Evolutionary conservation across 2,888 invertebrate genomes (phyloP), one percentile per base, ranked within the genome.

Genomic region (Boloria selene): DNA sequence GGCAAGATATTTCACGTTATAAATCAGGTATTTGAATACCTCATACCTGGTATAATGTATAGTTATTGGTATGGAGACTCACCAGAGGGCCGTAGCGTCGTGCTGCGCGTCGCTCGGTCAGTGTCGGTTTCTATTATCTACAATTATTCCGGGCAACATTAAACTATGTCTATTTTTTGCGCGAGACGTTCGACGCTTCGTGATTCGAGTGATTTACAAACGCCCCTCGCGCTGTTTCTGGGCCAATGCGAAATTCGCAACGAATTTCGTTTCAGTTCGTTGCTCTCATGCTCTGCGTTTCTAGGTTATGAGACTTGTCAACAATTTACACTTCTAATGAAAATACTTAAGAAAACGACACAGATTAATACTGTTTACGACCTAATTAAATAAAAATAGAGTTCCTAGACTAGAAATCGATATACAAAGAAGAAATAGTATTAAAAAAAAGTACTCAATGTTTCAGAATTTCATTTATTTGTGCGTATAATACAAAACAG

Each of bases 141-240:
- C 80, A 86, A 85, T 87, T 81, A 87, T 87, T 88, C 86, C 83
- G 80, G 80, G 85, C 82, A 79, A 84, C 84, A 86, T 85, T 80
- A 86, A 86, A 86, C 82, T 83, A 84, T 84, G 80, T 88, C 88
- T 90, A 90, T 90, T 90, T 90, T 90, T 86, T 85, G 90, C 82
- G 75, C 75, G 77, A 69, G 78, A 82, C 86, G 86, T 82, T 80
- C 85, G 85, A 80, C 85, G 84, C 79, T 74, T 76, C 77, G 80
- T 80, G 82, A 75, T 80, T 77, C 81, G 82, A 83, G 85, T 88
- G 88, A 90, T 90, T 88, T 89, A 88, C 84, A 82, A 79, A 83
- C 77, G 79, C 77, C 74, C 75, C 75, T 72, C 79, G 82, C 76
- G 83, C 86, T 86, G 88, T 88, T 86, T 88, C 89, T 87, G 87